These are phyloP conservation scores for Myocastor coypus DNA, from an alignment of 2,113 vertebrate genomes.

Conservation along the genomic window DNA sequence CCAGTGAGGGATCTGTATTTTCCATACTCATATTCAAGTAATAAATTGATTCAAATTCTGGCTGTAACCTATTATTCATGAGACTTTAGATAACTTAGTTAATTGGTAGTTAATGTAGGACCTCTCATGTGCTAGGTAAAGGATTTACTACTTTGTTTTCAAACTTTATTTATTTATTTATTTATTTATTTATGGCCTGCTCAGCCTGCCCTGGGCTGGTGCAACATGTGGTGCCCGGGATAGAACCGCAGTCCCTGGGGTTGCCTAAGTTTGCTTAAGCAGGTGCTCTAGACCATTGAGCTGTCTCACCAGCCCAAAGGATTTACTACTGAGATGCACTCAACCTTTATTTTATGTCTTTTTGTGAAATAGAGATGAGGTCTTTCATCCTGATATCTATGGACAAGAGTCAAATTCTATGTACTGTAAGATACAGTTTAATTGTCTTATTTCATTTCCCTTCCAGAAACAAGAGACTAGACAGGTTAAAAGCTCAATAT, in stretches of 20 bases:
- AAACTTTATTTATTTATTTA: too few relatives aligned
- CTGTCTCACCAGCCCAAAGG: neutral
- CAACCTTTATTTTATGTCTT: neutral
- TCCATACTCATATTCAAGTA: neutral
- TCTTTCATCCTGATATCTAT: neutral
- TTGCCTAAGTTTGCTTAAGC: too few relatives aligned
- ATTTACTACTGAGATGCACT: neutral
- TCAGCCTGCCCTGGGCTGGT: too few relatives aligned
- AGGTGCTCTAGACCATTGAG: too few relatives aligned
- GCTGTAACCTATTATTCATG: neutral
- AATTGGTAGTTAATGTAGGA: neutral
- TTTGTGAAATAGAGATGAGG: neutral
- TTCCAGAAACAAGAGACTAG: neutral
- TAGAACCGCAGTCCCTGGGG: too few relatives aligned
- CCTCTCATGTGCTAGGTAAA: fast-evolving
- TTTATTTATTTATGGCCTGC: too few relatives aligned
- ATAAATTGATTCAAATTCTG: neutral
- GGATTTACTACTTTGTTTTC: neutral
- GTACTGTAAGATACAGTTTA: neutral
- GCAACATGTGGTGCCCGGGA: too few relatives aligned
- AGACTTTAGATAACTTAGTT: neutral
- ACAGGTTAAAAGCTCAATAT: neutral
- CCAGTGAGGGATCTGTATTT: neutral
- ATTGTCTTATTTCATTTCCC: neutral
- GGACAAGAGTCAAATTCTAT: neutral